These are phyloP conservation scores for Neomorphus geoffroyi DNA, from an alignment of 2,797 vertebrate species.

Conservation along the genomic window DNA sequence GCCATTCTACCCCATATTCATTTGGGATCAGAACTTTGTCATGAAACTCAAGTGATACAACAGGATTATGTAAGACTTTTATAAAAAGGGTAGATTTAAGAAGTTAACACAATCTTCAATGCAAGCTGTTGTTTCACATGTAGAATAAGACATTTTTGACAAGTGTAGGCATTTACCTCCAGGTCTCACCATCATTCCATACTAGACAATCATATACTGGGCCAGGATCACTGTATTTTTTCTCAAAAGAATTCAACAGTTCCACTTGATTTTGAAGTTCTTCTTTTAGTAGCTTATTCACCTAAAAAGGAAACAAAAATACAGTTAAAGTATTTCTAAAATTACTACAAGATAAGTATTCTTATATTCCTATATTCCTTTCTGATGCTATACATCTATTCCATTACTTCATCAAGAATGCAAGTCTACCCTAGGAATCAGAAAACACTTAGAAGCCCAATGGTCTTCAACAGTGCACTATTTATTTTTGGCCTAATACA, in stretches of 20 bases:
- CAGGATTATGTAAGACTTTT: background rate
- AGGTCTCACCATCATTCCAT: slow-evolving; percentile 92
- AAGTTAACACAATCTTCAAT: background rate
- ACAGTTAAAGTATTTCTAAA: background rate
- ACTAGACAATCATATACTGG: slow-evolving; percentile 96
- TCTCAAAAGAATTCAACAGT: slow-evolving; percentile 92
- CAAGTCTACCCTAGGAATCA: background rate
- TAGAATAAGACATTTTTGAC: background rate
- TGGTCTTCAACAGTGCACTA: background rate
- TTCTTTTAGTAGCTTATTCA: slow-evolving; percentile 93
- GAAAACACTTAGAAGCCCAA: background rate
- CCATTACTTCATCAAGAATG: background rate
- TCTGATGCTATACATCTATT: background rate
- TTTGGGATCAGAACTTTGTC: background rate
- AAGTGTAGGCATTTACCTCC: slow-evolving; percentile 81
- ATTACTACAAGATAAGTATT: background rate
- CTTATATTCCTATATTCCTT: background rate
- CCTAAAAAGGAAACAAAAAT: slow-evolving; percentile 68
- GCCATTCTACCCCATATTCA: background rate
- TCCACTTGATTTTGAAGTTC: slow-evolving; percentile 94
- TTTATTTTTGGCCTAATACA: background rate
- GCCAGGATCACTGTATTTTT: slow-evolving; percentile 96
- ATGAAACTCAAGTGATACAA: background rate
- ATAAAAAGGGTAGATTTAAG: background rate
- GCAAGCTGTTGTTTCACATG: background rate